phyloP scores from a whole-genome alignment of 2,113 vertebrate species.

The Lepus timidus region DNA sequence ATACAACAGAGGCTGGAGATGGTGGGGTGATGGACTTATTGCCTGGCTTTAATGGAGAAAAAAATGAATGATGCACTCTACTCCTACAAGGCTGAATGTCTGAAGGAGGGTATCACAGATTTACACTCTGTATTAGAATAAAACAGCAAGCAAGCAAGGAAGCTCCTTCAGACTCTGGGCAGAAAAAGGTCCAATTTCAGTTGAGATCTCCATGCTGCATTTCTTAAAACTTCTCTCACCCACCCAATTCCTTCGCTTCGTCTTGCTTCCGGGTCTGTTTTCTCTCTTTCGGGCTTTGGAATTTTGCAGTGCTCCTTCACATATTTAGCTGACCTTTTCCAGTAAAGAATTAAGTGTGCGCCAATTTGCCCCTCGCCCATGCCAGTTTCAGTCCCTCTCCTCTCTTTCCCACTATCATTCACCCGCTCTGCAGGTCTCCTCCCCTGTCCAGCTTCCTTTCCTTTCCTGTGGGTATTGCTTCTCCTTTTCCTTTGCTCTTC shows the following conservation, averaged over 20 bases:
- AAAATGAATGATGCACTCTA: neutral
- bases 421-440: neutral
- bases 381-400: neutral
- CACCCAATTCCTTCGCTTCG: neutral
- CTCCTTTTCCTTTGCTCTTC: neutral
- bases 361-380: neutral
- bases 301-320: neutral
- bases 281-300: neutral
- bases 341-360: neutral
- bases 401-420: neutral
- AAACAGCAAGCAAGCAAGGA: neutral
- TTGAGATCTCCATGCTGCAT: neutral
- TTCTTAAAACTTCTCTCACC: neutral
- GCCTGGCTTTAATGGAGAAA: neutral
- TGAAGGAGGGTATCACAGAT: neutral
- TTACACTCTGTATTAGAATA: neutral
- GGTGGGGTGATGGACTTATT: neutral
- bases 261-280: slow-evolving; percentile 31
- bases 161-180: neutral
- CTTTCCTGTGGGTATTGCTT: neutral
- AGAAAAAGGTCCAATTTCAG: neutral
- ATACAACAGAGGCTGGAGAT: too few species aligned
- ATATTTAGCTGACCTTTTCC: slow-evolving; percentile 43
- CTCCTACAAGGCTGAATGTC: neutral
- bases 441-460: neutral